phyloP scores from a whole-genome alignment of 2,797 vertebrate genomes.

The Coccyzus lansbergi region DNA sequence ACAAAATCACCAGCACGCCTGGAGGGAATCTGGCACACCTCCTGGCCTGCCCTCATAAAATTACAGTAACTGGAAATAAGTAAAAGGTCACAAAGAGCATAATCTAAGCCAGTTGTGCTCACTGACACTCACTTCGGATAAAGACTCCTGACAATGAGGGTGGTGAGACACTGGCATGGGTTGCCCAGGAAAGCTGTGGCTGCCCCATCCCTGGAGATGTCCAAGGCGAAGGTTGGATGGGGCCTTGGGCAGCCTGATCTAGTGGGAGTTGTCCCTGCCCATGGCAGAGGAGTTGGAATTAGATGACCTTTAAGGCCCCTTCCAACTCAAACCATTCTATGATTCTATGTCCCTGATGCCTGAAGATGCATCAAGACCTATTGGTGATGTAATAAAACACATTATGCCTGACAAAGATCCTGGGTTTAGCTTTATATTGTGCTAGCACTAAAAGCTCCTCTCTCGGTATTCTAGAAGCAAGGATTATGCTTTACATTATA shows the following conservation, averaged over 20 bases:
- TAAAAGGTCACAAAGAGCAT: not conserved
- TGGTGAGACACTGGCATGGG: too few species aligned
- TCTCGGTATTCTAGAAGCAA: not conserved
- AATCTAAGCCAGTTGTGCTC: not conserved
- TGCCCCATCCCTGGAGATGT: too few species aligned
- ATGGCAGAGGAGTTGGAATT: too few species aligned
- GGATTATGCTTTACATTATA: not conserved
- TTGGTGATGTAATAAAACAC: not conserved
- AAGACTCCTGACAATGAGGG: too few species aligned
- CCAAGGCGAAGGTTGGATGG: too few species aligned
- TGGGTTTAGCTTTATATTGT: not conserved
- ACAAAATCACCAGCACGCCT: not conserved
- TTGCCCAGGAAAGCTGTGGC: too few species aligned
- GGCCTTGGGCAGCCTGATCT: too few species aligned
- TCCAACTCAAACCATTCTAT: too few species aligned
- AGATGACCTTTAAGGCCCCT: too few species aligned
- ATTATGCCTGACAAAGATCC: not conserved
- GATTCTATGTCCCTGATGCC: not conserved
- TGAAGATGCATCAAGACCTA: not conserved
- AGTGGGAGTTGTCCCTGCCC: too few species aligned
- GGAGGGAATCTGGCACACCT: not conserved
- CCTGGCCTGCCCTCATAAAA: not conserved
- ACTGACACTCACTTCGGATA: not conserved
- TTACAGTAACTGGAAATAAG: not conserved
- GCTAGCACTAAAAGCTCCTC: not conserved